Conservation (phyloP, 2,888 invertebrate species). For the Cactoblastis cactorum region DNA sequence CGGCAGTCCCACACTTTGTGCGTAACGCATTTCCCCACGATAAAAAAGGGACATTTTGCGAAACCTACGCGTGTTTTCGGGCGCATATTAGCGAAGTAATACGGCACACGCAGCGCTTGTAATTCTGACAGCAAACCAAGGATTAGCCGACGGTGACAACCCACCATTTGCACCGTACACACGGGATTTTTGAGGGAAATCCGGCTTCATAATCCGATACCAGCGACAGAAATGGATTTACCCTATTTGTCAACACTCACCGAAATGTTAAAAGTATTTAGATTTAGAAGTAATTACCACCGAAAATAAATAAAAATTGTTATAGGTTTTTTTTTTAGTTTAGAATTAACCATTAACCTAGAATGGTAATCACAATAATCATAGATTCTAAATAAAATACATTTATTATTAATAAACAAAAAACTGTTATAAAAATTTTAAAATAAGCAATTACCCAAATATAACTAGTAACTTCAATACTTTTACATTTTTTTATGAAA, state of each 20-base stretch:
- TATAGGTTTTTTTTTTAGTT: not conserved
- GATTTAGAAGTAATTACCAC: not conserved
- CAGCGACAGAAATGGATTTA: conserved; percentile 2
- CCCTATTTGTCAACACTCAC: conserved; percentile 8
- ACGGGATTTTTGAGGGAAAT: conserved; percentile 15
- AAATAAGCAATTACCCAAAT: no score
- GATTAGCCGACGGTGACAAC: conserved; percentile 41
- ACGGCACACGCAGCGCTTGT: conserved; percentile 26
- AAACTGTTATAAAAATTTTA: no score
- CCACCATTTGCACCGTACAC: conserved; percentile 35
- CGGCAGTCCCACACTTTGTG: no score
- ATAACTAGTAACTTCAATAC: no score
- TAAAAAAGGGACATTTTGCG: no score
- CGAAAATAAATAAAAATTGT: not conserved
- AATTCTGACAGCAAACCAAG: conserved; percentile 37
- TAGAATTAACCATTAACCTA: not conserved
- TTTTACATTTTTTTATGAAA: no score
- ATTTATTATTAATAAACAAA: no score
- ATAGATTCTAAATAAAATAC: no score
- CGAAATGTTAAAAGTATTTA: not conserved
- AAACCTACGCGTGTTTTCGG: not conserved
- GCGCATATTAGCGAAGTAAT: conserved; percentile 16
- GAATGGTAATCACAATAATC: not conserved
- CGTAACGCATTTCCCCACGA: no score
- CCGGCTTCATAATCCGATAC: conserved; percentile 1